phyloP scores from a whole-genome alignment of 2,113 vertebrate genomes.

The Willisornis vidua region DNA sequence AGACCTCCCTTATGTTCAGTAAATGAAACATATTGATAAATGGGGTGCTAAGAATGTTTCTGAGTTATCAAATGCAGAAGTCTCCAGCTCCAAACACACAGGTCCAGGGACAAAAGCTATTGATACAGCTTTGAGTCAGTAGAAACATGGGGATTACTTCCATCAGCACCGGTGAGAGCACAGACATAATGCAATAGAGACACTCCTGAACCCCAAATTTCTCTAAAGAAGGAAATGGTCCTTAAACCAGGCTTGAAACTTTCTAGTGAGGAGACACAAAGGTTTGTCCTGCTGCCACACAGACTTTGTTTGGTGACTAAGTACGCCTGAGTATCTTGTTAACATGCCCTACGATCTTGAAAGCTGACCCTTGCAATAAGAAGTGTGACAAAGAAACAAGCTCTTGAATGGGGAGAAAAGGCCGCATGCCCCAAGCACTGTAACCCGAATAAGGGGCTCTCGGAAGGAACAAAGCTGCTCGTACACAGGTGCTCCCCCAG shows the following conservation, averaged over 20 bases:
- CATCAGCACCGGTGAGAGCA: background rate
- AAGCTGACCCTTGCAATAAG: slow-evolving; percentile 55
- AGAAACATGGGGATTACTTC: background rate
- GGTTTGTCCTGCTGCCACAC: slow-evolving; percentile 9
- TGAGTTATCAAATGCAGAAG: background rate
- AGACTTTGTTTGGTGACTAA: slow-evolving; percentile 50
- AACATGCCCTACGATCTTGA: slow-evolving; percentile 45
- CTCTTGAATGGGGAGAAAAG: slow-evolving; percentile 1
- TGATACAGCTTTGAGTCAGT: background rate
- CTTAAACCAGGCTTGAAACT: background rate
- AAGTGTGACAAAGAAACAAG: slow-evolving; percentile 53
- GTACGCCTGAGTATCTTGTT: slow-evolving; percentile 51
- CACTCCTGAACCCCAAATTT: background rate
- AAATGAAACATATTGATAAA: background rate
- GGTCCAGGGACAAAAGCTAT: background rate
- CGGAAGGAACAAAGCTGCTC: slow-evolving; percentile 39
- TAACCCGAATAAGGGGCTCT: slow-evolving; percentile 31
- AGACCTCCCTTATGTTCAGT: background rate
- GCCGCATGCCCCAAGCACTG: slow-evolving; percentile 6
- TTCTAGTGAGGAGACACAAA: background rate
- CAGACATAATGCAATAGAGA: background rate
- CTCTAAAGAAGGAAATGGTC: background rate
- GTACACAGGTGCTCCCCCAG: slow-evolving; percentile 16
- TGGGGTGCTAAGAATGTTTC: background rate
- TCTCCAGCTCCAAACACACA: background rate